Evolutionary conservation across 2,888 invertebrate genomes (phyloP).

Genomic region (Nomada fabriciana): DNA sequence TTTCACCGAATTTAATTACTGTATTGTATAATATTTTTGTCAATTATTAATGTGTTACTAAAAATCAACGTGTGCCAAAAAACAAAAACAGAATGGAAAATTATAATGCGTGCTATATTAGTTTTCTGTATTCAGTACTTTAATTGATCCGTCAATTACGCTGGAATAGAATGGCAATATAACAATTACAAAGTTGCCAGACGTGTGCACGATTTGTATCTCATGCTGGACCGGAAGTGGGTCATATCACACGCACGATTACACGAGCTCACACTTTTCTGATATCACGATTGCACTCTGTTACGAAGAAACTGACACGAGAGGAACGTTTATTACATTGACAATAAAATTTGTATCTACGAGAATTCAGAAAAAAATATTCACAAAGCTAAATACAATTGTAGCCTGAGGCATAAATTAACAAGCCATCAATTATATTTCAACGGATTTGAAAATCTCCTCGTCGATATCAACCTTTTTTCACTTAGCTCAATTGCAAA

Average conservation of each 20-base stretch:
- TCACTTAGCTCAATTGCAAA: neutral
- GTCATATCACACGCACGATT: constrained; percentile 73
- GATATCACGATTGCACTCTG: constrained; percentile 44
- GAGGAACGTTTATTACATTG: constrained; percentile 24
- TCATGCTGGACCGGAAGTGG: constrained; percentile 70
- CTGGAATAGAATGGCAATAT: constrained; percentile 31
- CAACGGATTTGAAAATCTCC: too few species aligned
- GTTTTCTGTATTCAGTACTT: too few species aligned
- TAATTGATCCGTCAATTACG: constrained; percentile 21
- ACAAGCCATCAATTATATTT: too few species aligned
- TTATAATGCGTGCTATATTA: too few species aligned
- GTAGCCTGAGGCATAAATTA: too few species aligned
- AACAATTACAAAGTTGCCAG: constrained; percentile 26
- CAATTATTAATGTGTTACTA: too few species aligned
- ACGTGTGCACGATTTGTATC: constrained; percentile 65
- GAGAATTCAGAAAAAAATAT: neutral
- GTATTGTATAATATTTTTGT: too few species aligned
- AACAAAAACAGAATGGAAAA: too few species aligned
- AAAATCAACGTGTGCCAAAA: too few species aligned
- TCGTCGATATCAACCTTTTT: neutral
- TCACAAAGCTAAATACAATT: too few species aligned
- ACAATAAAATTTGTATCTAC: constrained; percentile 6
- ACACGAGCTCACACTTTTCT: constrained; percentile 52
- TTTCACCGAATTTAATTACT: too few species aligned
- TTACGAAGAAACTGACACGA: constrained; percentile 37